phyloP scores from a whole-genome alignment of 2,888 invertebrate species.

The Oscheius myriophilus region DNA sequence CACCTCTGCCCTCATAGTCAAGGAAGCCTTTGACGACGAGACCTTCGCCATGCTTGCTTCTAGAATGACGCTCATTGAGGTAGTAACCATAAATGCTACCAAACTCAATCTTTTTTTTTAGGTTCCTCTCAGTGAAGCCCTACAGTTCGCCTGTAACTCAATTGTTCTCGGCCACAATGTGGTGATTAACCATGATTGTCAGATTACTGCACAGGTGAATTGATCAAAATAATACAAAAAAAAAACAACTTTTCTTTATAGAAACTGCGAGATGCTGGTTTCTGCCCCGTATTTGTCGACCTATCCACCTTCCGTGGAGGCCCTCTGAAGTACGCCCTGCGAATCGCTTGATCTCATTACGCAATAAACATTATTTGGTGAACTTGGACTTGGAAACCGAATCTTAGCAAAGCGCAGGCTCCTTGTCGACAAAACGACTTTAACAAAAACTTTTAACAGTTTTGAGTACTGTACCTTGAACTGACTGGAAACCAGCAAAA shows the following conservation, averaged over 20 bases:
- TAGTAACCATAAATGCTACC: neutral
- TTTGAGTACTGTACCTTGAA: no score
- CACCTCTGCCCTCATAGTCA: conserved; percentile 17
- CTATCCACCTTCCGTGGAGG: conserved; percentile 12
- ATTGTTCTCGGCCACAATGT: conserved; percentile 16
- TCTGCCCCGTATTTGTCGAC: conserved; percentile 11
- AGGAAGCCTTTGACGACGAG: conserved; percentile 19
- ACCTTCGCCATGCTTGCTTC: conserved; percentile 12
- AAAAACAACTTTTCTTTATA: neutral
- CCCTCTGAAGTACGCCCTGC: conserved; percentile 16
- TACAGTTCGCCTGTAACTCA: conserved; percentile 21
- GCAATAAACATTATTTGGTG: no score
- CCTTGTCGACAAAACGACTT: no score
- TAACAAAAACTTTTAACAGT: no score
- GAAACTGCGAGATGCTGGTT: conserved; percentile 9
- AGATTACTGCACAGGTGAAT: conserved; percentile 7
- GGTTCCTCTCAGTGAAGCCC: conserved; percentile 24
- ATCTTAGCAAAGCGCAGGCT: no score
- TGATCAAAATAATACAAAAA: neutral
- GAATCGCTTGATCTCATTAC: conserved; percentile 2
- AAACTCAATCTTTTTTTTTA: no score
- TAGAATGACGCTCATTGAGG: conserved; percentile 20
- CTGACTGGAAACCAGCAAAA: no score
- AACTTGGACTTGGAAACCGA: no score
- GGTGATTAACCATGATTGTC: conserved; percentile 1